Base-by-base conservation (phyloP, 2,113 vertebrate genomes). In the Campylorhamphus procurvoides region DNA sequence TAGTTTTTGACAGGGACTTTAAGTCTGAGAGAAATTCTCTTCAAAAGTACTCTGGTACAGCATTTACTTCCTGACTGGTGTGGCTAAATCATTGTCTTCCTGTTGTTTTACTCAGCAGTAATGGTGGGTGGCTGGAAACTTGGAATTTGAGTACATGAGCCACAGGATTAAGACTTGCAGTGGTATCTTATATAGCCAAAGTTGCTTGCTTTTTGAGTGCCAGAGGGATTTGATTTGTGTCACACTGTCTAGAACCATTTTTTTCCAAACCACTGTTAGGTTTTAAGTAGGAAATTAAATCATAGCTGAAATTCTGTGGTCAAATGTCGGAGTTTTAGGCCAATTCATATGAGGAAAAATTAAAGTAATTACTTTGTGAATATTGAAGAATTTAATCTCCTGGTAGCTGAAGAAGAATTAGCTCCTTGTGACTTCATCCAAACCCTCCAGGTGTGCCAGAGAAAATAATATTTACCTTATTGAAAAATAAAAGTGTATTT, bases 231-330 rank as follows among this genome's bases (percentile, higher is more conserved):
- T 90, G 78, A 90, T 91, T 96, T 94, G 60, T 50, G 27, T 87
- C 96, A 14, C 55, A 16, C 46, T 92, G 87, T 94, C 92, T 96
- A 29, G 14, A 81, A 75, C 40, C 11, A 29, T 93, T 83, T 95
- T 96, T 71, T 90, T 59, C 72, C 56, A 95, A 93, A 95, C 91
- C 93, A 62, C 79, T 71, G 24, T 27, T 93, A 90, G 69, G 42
- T 78, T 89, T 97, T 96, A 96, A 96, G 73, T 91, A 95, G 90
- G 90, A 94, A 96, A 95, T 53, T 52, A 77, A 98, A 94, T 96
- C 56, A 55, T 86, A 96, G 89, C 95, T 97, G 94, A 97, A 94
- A 92, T 97, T 96, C 94, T 97, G 97, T 97, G 98, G 96, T 97
- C 90, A 97, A 68, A 83, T 95, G 85, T 77, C 82, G 92, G 66